Percentiles rank a stretch among this genome's conserved stretches.
Conservation (phyloP, 2,888 invertebrate species). For the Tinea semifulvella region DNA sequence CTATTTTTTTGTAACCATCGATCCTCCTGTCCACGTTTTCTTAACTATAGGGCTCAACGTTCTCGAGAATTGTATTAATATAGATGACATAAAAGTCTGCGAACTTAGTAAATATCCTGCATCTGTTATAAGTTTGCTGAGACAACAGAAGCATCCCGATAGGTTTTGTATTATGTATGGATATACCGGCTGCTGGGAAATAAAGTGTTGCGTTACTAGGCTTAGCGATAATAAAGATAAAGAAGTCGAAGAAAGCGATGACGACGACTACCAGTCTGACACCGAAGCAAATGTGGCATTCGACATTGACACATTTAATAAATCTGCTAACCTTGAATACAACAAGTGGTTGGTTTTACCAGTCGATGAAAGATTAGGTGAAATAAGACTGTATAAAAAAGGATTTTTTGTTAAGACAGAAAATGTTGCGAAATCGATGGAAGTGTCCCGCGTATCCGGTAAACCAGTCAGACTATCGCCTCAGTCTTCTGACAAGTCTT, state of each 20-base stretch:
- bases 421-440: constrained; percentile 54
- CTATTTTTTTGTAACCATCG: constrained; percentile 38
- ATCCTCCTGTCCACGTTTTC: constrained; percentile 42
- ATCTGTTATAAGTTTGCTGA: constrained; percentile 45
- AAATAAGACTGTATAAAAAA: constrained; percentile 55
- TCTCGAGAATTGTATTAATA: constrained; percentile 42
- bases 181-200: constrained; percentile 48
- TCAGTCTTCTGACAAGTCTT: constrained; percentile 31
- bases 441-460: constrained; percentile 46
- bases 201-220: constrained; percentile 46
- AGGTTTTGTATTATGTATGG: constrained; percentile 52
- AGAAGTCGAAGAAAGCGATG: background rate
- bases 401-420: constrained; percentile 63
- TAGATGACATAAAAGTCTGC: constrained; percentile 39
- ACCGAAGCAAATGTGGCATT: no score
- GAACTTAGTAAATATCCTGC: constrained; percentile 43
- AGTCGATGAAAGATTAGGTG: constrained; percentile 61
- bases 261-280: no score
- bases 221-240: constrained; percentile 20
- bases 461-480: constrained; percentile 59
- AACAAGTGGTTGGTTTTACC: constrained; percentile 65
- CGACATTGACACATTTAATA: no score
- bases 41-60: constrained; percentile 36
- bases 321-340: background rate
- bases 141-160: constrained; percentile 36